Base-by-base conservation (phyloP, 2,113 vertebrate genomes). In the Crocuta crocuta region DNA sequence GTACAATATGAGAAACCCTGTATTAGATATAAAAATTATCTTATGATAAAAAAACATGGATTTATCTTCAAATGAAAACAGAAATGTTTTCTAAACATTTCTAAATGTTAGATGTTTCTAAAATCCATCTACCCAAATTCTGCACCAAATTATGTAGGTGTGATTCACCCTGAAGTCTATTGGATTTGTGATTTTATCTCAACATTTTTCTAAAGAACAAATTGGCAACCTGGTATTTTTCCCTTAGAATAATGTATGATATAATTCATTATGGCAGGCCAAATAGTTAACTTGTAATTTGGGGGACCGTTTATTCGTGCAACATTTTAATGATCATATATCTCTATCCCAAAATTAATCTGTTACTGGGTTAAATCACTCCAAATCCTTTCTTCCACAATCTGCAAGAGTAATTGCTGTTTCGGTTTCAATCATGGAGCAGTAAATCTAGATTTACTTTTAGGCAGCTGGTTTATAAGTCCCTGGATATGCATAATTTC, bases 401-500 rank as follows among this genome's bases (percentile, higher is more conserved):
- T 83, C 92, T 94, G 89, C 65, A 95, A 93, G 92, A 97, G 91
- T 96, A 98, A 98, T 65, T 96, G 92, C 90, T 97, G 93, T 89
- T 96, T 97, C 91, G 45, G n/a, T 97, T 98, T 98, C 97, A 92
- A 90, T 82, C 93, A 97, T 1, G 66, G 89, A 97, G 97, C 68
- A 86, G 91, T 87, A 98, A 98, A 97, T 97, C 74, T 93, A 96
- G 89, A 97, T 98, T 97, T 96, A 97, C 85, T 94, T 97, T 76
- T 76, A 98, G 39, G 92, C 97, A 98, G 95, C 89, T 91, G 93
- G 94, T 89, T 97, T 79, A 96, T 98, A 98, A 94, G 78, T 89
- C 97, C 94, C 95, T 97, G 92, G 89, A 96, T 90, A 68, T 61
- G 76, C 35, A 24, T 84, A 97, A 94, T 94, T 93, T 95, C 89